Evolutionary conservation across 2,113 vertebrate genomes (phyloP).

Genomic region (Aegithalos caudatus): DNA sequence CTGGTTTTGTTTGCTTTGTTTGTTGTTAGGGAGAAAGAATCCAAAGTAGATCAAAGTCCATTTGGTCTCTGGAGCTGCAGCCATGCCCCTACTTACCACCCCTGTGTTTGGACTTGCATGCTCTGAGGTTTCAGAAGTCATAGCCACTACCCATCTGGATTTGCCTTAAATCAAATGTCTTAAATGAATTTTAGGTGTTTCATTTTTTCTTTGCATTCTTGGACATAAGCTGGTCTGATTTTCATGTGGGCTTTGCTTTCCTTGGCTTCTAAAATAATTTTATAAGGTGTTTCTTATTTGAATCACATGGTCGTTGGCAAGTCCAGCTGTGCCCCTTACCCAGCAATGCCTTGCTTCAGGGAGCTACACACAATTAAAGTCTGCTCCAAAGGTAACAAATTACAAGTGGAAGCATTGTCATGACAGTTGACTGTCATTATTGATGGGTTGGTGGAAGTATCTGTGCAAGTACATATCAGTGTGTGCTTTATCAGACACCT

Average conservation of each 20-base stretch:
- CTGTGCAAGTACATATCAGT: background rate
- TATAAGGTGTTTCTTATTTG: background rate
- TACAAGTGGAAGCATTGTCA: background rate
- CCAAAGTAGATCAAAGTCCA: background rate
- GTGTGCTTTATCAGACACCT: background rate
- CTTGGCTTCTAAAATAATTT: background rate
- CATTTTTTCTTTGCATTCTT: constrained; percentile 1
- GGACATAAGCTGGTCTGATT: background rate
- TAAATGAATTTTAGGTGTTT: background rate
- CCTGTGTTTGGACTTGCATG: background rate
- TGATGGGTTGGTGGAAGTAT: background rate
- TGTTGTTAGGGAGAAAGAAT: background rate
- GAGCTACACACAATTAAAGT: background rate
- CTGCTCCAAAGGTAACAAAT: background rate
- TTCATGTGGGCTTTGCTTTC: background rate
- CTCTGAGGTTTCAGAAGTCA: background rate
- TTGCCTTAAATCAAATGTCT: background rate
- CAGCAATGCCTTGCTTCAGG: background rate
- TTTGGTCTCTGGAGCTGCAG: background rate
- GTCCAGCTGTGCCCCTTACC: background rate
- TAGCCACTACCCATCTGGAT: background rate
- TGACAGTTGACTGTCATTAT: background rate
- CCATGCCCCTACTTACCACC: background rate
- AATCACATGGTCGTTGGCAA: background rate
- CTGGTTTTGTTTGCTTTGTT: background rate